These are phyloP conservation scores for Chloebia gouldiae DNA, from an alignment of 2,113 vertebrate species.

Conservation along the genomic window DNA sequence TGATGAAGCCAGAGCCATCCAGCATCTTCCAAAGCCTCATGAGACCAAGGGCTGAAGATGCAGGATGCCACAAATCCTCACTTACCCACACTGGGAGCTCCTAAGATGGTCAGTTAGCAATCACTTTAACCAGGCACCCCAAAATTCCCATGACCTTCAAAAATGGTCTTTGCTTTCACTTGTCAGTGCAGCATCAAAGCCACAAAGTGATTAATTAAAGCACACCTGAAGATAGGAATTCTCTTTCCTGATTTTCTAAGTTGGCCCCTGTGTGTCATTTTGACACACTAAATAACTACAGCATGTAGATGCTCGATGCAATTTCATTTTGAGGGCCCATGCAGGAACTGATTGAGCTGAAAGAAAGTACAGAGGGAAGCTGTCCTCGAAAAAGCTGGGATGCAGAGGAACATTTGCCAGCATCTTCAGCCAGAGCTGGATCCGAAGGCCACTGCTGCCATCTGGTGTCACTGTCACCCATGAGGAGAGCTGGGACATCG, in stretches of 20 bases:
- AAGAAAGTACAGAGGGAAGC: neutral
- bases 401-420: neutral
- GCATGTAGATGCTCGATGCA: neutral
- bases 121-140: neutral
- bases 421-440: neutral
- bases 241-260: neutral
- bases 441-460: slow-evolving; percentile 90
- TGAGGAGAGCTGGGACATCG: neutral
- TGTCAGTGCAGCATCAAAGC: neutral
- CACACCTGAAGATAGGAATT: neutral
- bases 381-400: neutral
- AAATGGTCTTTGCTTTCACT: neutral
- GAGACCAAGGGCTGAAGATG: neutral
- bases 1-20: neutral
- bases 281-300: neutral
- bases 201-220: neutral
- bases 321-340: neutral
- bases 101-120: neutral
- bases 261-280: neutral
- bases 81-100: neutral
- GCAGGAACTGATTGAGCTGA: neutral
- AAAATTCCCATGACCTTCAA: neutral
- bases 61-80: neutral
- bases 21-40: neutral
- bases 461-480: slow-evolving; percentile 70